Evolutionary conservation across 1,140 invertebrate species (phyloP).

Genomic region (Mya arenaria): DNA sequence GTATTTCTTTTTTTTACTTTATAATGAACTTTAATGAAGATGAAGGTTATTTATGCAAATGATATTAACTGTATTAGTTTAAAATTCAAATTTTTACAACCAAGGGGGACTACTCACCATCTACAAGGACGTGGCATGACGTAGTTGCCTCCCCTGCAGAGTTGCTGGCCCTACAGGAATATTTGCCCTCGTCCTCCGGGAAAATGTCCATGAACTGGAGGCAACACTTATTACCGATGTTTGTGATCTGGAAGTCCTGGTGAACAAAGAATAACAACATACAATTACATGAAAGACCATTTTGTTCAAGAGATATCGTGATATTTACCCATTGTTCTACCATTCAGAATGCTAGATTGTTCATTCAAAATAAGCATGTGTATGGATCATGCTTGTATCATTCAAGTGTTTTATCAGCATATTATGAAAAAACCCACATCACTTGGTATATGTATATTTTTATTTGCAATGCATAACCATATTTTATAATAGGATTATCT

Average conservation of each 20-base stretch:
- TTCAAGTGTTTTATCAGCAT: too few species aligned
- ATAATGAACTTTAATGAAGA: too few species aligned
- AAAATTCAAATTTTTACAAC: too few species aligned
- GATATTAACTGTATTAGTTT: too few species aligned
- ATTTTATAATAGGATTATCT: too few species aligned
- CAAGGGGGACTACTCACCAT: conserved; percentile 66
- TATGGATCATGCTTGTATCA: too few species aligned
- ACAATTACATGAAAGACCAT: background rate
- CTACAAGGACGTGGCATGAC: conserved; percentile 72
- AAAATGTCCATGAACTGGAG: conserved; percentile 76
- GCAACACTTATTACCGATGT: conserved; percentile 85
- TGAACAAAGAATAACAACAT: conserved; percentile 18
- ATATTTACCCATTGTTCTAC: background rate
- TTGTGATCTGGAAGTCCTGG: conserved; percentile 76
- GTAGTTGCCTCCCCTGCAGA: conserved; percentile 89
- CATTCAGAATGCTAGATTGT: background rate
- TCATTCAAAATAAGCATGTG: background rate
- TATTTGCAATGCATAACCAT: too few species aligned
- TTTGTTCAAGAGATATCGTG: background rate
- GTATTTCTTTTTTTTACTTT: too few species aligned
- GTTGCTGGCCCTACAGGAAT: conserved; percentile 94
- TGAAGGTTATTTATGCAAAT: too few species aligned
- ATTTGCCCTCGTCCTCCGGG: conserved; percentile 91
- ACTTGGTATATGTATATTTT: too few species aligned
- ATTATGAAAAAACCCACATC: too few species aligned